Conservation (phyloP, 2,888 invertebrate genomes). For the Antitype chi region DNA sequence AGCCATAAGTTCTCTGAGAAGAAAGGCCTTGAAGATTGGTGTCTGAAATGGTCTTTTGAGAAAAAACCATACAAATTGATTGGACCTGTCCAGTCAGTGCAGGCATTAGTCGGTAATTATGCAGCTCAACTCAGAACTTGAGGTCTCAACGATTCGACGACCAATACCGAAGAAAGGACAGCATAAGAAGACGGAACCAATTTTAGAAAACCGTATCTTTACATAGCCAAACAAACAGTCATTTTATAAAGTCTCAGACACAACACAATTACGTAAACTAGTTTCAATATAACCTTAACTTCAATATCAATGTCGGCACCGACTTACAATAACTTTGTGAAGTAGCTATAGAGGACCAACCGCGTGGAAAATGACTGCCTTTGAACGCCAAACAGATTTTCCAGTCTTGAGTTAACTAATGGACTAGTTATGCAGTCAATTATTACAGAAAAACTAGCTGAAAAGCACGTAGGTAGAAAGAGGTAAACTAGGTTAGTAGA, state of each 20-base stretch:
- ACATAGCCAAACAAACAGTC: neutral
- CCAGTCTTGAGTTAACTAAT: constrained; percentile 36
- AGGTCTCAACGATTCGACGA: too few relatives aligned
- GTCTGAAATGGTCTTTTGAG: too few relatives aligned
- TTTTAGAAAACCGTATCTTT: neutral
- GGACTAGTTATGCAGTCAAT: constrained; percentile 43
- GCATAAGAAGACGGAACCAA: neutral
- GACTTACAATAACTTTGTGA: constrained; percentile 42
- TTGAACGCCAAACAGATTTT: constrained; percentile 52
- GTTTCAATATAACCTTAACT: constrained; percentile 25
- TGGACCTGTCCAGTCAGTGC: too few relatives aligned
- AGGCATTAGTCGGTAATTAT: too few relatives aligned
- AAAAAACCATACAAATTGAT: too few relatives aligned
- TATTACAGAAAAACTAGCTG: constrained; percentile 20
- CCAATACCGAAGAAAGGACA: too few relatives aligned
- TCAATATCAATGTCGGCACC: constrained; percentile 35
- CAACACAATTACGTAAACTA: constrained; percentile 22
- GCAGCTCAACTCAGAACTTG: too few relatives aligned
- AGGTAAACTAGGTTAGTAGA: constrained; percentile 7
- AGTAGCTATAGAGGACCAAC: constrained; percentile 41
- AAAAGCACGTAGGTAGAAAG: neutral
- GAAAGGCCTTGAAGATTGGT: too few relatives aligned
- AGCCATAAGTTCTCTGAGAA: too few relatives aligned
- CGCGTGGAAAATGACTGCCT: constrained; percentile 50
- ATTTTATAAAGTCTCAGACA: neutral